Evolutionary conservation across 2,888 invertebrate genomes (phyloP).

Genomic region (Busseola fusca): DNA sequence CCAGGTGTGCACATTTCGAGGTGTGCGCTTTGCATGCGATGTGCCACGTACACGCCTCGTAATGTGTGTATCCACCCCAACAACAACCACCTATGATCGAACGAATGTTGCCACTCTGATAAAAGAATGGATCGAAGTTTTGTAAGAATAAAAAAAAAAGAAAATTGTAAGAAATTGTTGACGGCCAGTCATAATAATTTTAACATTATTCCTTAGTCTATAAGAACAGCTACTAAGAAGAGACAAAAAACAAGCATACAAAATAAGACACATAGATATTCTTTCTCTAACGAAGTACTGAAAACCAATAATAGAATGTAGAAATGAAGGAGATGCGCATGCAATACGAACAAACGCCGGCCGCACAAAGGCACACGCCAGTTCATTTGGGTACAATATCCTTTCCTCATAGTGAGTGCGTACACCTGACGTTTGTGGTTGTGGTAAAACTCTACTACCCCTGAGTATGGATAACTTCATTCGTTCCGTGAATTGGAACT

Average conservation of each 20-base stretch:
- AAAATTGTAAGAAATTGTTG: not conserved
- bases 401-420: slow-evolving; percentile 2
- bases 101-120: not conserved
- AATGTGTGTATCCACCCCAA: not conserved
- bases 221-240: not conserved
- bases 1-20: no score
- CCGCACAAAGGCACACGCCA: slow-evolving; percentile 10
- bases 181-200: not conserved
- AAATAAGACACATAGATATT: not conserved
- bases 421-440: slow-evolving; percentile 21
- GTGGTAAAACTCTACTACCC: not conserved
- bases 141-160: not conserved
- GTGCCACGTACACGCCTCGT: no score
- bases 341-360: slow-evolving; percentile 13
- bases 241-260: not conserved
- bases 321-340: slow-evolving; percentile 5
- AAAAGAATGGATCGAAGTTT: not conserved
- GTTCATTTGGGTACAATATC: slow-evolving; percentile 20
- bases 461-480: not conserved
- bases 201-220: not conserved
- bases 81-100: not conserved
- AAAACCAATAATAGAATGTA: slow-evolving; percentile 18
- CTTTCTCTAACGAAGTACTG: not conserved
- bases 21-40: no score
- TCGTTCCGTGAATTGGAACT: not conserved